phyloP scores from a whole-genome alignment of 2,797 vertebrate species.

The Bradypus variegatus region DNA sequence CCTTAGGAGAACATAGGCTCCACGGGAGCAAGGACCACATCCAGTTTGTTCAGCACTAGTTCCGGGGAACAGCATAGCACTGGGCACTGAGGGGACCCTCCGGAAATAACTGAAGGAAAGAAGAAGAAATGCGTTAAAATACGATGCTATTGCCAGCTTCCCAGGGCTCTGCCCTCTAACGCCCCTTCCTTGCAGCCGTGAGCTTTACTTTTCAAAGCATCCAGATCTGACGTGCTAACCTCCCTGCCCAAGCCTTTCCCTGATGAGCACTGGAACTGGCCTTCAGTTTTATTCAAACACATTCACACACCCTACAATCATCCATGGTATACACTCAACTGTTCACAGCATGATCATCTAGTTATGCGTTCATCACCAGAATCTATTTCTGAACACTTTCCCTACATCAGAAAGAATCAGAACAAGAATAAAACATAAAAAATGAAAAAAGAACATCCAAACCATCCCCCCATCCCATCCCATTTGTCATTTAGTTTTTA shows the following conservation, averaged over 20 bases:
- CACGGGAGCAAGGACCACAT: not conserved
- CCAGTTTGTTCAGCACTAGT: not conserved
- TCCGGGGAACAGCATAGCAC: not conserved
- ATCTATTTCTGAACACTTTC: too few relatives aligned
- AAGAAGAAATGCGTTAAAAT: not conserved
- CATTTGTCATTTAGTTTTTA: too few relatives aligned
- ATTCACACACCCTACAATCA: too few relatives aligned
- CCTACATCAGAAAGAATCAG: too few relatives aligned
- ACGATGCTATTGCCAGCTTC: rapidly evolving
- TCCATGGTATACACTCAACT: too few relatives aligned
- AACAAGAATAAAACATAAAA: too few relatives aligned
- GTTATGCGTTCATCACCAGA: too few relatives aligned
- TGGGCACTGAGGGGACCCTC: not conserved
- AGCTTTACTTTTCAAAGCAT: not conserved
- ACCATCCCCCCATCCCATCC: too few relatives aligned
- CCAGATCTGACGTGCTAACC: not conserved
- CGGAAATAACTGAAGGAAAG: not conserved
- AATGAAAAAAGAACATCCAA: too few relatives aligned
- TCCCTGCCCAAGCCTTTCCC: too few relatives aligned
- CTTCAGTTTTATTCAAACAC: too few relatives aligned
- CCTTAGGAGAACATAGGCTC: not conserved
- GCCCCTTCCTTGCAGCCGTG: not conserved
- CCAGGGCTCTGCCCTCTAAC: not conserved
- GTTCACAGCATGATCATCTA: too few relatives aligned
- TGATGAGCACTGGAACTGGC: not conserved